Evolutionary conservation across 2,797 vertebrate species (phyloP).

Genomic region (Urosaurus nigricauda): DNA sequence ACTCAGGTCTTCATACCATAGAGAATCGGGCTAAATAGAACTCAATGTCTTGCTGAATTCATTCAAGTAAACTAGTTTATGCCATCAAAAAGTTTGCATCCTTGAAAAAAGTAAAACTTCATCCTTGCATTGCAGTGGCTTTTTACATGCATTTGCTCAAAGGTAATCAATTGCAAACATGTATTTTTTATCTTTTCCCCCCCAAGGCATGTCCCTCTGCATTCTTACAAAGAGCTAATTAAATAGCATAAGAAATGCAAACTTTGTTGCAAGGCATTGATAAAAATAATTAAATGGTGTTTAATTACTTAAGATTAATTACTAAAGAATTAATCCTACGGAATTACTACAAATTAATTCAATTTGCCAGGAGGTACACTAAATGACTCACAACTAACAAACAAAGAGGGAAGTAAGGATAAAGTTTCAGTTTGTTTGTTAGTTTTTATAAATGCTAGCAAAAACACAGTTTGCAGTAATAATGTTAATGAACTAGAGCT

Average conservation of each 20-base stretch:
- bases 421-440: background rate
- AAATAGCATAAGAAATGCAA: background rate
- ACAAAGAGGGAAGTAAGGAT: background rate
- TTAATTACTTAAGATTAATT: conserved; percentile 18
- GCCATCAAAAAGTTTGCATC: background rate
- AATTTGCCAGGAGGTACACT: background rate
- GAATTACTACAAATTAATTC: background rate
- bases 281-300: conserved; percentile 5
- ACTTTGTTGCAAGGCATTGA: background rate
- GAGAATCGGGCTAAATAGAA: background rate
- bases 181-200: too few species aligned
- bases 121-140: background rate
- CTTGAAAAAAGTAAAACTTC: background rate
- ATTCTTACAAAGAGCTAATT: background rate
- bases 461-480: background rate
- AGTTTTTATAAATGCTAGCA: background rate
- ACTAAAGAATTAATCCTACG: background rate
- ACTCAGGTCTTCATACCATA: background rate
- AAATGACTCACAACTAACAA: background rate
- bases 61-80: background rate
- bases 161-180: background rate
- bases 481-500: background rate
- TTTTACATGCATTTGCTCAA: background rate
- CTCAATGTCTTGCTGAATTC: background rate
- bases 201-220: background rate